A percentile compares a stretch with the other conserved stretches of the same genome.
These are phyloP conservation scores for Poeciliopsis prolifica DNA, from an alignment of 2,113 vertebrate genomes.

Conservation along the genomic window DNA sequence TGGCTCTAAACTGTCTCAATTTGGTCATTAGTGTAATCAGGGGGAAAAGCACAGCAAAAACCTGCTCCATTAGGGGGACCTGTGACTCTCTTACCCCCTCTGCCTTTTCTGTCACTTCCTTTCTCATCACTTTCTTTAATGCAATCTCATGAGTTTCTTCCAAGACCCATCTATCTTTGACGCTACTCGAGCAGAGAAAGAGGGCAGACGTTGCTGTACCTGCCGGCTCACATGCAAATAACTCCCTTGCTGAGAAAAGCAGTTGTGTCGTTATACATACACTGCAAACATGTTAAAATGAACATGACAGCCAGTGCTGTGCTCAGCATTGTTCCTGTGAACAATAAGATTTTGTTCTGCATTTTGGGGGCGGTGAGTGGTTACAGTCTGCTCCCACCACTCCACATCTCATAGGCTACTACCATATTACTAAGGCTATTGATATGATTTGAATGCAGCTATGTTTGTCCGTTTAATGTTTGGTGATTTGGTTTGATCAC, in stretches of 20 bases:
- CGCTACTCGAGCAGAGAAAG: constrained; percentile 15
- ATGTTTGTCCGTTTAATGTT: background rate
- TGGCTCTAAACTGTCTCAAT: constrained; percentile 60
- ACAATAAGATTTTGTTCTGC: background rate
- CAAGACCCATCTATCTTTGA: constrained; percentile 32
- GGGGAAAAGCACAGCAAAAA: constrained; percentile 48
- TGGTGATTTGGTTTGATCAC: background rate
- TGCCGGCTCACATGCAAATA: background rate
- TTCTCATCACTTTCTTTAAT: constrained; percentile 38
- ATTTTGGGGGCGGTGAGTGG: background rate
- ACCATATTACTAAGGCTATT: background rate
- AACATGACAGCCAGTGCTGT: constrained; percentile 8
- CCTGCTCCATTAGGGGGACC: constrained; percentile 40
- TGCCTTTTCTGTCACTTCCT: constrained; percentile 37
- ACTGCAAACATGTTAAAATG: background rate
- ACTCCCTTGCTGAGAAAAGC: background rate
- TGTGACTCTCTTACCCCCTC: constrained; percentile 25
- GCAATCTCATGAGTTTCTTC: constrained; percentile 24
- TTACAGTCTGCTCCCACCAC: too few species aligned
- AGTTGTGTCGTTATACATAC: constrained; percentile 2
- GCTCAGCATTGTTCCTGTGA: background rate
- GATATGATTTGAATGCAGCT: background rate
- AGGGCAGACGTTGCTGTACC: background rate
- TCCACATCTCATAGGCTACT: background rate
- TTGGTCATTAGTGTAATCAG: constrained; percentile 67